Conservation (phyloP, 2,113 vertebrate species). For the Engraulis encrasicolus region DNA sequence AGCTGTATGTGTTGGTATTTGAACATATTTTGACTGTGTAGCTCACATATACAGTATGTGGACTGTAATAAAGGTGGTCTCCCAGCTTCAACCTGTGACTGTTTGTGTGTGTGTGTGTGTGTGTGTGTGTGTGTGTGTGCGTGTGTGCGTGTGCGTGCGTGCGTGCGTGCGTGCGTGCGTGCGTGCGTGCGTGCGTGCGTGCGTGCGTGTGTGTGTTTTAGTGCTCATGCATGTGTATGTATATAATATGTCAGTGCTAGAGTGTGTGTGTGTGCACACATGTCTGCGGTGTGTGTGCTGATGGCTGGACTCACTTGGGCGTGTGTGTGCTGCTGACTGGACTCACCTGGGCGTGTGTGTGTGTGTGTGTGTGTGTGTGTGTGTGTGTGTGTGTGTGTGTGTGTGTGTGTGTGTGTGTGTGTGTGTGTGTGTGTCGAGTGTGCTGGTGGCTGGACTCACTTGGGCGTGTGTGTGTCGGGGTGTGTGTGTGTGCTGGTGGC, state of each 20-base stretch:
- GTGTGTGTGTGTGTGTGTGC: too few relatives aligned
- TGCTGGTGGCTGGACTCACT: conserved; percentile 78
- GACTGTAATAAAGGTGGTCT: too few relatives aligned
- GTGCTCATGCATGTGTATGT: not conserved
- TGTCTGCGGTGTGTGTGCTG: not conserved
- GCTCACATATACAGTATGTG: too few relatives aligned
- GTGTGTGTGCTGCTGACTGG: not conserved
- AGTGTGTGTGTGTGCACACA: not conserved
- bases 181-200: not conserved
- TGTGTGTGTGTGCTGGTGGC: too few relatives aligned
- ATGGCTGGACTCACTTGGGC: conserved; percentile 39
- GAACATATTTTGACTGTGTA: too few relatives aligned
- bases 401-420: not conserved
- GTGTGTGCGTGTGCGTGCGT: too few relatives aligned
- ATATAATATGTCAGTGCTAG: too few relatives aligned
- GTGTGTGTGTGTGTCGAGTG: not conserved
- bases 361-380: not conserved
- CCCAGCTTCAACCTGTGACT: too few relatives aligned
- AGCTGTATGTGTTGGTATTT: too few relatives aligned
- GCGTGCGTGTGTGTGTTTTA: not conserved
- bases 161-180: too few relatives aligned
- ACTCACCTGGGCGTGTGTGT: not conserved
- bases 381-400: not conserved
- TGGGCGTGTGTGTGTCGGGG: conserved; percentile 89
- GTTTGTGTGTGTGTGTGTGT: too few relatives aligned